Percentiles rank a stretch among this genome's conserved stretches.
Evolutionary conservation across 2,797 vertebrate species (phyloP).

Genomic region (Saxicola maurus): DNA sequence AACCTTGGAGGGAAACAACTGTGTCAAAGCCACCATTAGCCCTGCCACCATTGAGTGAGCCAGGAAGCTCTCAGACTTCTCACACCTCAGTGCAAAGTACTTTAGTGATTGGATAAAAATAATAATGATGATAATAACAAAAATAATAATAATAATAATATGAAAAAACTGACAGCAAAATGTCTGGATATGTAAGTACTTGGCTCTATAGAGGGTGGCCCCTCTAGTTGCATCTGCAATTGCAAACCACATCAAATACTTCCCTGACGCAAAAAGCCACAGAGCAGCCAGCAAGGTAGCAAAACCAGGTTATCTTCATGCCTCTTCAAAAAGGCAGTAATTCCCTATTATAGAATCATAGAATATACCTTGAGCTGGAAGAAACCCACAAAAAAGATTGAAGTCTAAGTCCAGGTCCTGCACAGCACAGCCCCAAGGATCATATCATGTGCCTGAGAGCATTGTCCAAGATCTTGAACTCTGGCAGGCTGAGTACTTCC

Average conservation of each 20-base stretch:
- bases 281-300: neutral
- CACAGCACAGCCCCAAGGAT: neutral
- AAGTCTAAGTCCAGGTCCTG: neutral
- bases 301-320: neutral
- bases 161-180: neutral
- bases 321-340: neutral
- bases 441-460: neutral
- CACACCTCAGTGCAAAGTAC: neutral
- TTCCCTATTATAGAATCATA: neutral
- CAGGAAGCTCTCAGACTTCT: neutral
- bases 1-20: accelerated
- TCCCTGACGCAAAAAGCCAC: neutral
- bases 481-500: neutral
- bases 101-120: neutral
- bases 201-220: neutral
- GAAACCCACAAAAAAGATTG: neutral
- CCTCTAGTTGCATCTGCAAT: neutral
- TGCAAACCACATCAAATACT: neutral
- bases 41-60: neutral
- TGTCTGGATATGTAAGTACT: neutral
- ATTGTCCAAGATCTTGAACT: neutral
- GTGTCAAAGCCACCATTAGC: neutral
- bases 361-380: neutral
- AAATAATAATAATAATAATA: neutral
- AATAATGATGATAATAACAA: neutral